A percentile compares a stretch with the other conserved stretches of the same genome.
Conservation (phyloP, 92 coral and sea anemone species). For the Porites evermanni region DNA sequence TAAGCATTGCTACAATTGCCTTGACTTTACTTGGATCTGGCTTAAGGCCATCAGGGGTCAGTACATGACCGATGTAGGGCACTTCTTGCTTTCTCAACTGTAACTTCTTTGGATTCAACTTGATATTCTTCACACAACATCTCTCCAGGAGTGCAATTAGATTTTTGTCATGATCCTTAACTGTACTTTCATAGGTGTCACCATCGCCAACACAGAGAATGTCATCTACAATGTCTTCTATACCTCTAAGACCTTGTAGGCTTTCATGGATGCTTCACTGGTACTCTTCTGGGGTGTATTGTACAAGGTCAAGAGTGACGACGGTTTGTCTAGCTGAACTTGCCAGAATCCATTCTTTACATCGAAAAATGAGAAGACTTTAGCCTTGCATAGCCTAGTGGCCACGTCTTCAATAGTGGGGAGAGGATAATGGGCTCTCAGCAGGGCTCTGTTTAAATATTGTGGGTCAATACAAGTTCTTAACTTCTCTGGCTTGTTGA, state of each 20-base stretch:
- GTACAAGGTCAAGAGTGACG: too few species aligned
- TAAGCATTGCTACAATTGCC: slow-evolving; percentile 34
- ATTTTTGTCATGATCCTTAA: slow-evolving; percentile 20
- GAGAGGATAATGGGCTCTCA: too few species aligned
- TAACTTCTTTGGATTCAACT: slow-evolving; percentile 23
- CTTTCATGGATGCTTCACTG: slow-evolving; percentile 15
- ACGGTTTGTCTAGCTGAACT: background rate
- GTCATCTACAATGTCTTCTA: slow-evolving; percentile 28
- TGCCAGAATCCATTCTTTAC: background rate
- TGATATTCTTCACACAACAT: slow-evolving; percentile 20
- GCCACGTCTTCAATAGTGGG: too few species aligned
- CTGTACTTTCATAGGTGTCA: slow-evolving; percentile 25
- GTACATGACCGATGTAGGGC: slow-evolving; percentile 52
- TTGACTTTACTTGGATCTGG: slow-evolving; percentile 41
- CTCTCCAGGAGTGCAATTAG: slow-evolving; percentile 22
- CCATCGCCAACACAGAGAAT: slow-evolving; percentile 15
- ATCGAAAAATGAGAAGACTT: too few species aligned
- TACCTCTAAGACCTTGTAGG: background rate
- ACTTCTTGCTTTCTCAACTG: slow-evolving; percentile 26
- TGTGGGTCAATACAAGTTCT: too few species aligned
- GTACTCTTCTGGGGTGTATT: background rate
- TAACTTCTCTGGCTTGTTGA: too few species aligned
- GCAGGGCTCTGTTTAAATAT: too few species aligned
- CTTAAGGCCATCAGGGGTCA: slow-evolving; percentile 40
- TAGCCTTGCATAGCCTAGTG: too few species aligned